phyloP scores from a whole-genome alignment of 2,113 vertebrate genomes.

The Neofelis nebulosa region DNA sequence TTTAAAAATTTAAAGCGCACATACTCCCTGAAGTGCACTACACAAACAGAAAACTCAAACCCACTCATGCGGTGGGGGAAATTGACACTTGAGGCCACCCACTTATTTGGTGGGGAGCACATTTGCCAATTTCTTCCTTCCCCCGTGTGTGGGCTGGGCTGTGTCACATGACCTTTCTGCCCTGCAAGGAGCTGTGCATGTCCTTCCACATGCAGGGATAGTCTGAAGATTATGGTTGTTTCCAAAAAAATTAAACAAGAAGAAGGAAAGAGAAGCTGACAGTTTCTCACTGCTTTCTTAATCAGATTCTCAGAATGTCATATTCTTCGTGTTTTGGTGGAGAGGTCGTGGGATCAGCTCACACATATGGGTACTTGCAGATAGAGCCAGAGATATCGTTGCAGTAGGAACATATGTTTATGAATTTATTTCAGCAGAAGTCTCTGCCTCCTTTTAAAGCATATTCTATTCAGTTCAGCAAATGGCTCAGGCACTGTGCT shows the following conservation, averaged over 20 bases:
- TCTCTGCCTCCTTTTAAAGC: not conserved
- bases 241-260: not conserved
- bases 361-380: not conserved
- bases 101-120: not conserved
- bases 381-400: not conserved
- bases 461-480: not conserved
- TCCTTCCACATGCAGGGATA: not conserved
- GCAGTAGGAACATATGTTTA: not conserved
- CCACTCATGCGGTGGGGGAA: not conserved
- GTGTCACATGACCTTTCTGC: not conserved
- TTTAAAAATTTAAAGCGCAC: not conserved
- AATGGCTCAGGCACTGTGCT: not conserved
- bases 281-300: not conserved
- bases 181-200: not conserved
- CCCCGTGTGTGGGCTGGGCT: not conserved
- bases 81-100: not conserved
- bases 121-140: not conserved
- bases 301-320: not conserved
- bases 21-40: not conserved
- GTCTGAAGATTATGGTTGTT: not conserved
- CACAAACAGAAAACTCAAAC: slow-evolving; percentile 19
- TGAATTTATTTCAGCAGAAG: not conserved
- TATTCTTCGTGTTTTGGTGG: not conserved
- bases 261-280: not conserved
- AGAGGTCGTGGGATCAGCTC: not conserved